phyloP scores from a whole-genome alignment of 2,113 vertebrate genomes.

The Origma solitaria region DNA sequence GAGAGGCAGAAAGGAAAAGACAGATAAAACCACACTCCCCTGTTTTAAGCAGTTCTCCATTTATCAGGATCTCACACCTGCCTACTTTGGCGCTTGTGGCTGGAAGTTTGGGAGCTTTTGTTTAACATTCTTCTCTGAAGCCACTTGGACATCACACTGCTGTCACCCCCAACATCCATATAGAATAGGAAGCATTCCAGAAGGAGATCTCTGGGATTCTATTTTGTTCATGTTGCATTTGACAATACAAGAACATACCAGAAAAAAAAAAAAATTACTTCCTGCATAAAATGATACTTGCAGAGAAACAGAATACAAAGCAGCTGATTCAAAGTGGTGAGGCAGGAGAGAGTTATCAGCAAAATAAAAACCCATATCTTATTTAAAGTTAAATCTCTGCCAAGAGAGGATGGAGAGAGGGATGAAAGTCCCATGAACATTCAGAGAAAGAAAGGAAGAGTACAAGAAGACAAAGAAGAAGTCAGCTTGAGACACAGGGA shows the following conservation, averaged over 20 bases:
- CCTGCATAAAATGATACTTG: neutral
- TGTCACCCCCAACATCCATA: neutral
- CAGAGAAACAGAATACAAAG: neutral
- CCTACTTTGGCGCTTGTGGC: neutral
- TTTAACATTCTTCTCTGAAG: neutral
- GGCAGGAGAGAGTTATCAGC: neutral
- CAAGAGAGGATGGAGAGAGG: neutral
- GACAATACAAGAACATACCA: neutral
- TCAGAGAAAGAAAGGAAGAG: neutral
- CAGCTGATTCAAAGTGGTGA: neutral
- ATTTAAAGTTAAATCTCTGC: neutral
- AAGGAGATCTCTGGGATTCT: neutral
- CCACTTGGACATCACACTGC: neutral
- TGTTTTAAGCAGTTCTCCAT: neutral
- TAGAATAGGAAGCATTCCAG: neutral
- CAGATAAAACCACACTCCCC: neutral
- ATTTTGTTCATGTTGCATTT: neutral
- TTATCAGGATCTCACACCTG: neutral
- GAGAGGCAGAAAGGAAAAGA: neutral
- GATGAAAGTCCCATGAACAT: neutral
- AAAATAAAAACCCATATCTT: neutral
- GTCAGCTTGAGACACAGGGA: neutral
- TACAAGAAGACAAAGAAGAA: neutral
- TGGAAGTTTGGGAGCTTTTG: neutral
- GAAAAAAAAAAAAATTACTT: neutral